Base-by-base conservation (phyloP, 1,140 invertebrate species). In the Magallana angulata region DNA sequence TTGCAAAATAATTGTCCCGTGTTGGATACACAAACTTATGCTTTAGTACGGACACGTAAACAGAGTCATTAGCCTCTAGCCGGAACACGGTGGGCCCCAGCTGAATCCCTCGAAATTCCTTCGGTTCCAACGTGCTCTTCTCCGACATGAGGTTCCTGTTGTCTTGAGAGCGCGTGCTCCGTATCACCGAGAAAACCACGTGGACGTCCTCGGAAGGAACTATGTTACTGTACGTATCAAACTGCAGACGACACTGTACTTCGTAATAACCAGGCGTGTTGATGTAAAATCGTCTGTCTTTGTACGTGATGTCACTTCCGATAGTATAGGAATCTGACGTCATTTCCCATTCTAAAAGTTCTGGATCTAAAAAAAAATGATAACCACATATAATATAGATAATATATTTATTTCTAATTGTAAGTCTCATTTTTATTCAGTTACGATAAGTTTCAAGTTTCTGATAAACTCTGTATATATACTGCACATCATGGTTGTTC, bases 291-390 rank as follows among this genome's bases (percentile, higher is more conserved):
- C 68, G n/a, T 71, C 68, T 71, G 24, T 71, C 36, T 36, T 36
- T 71, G 68, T 71, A 71, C 9, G n/a, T 71, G n/a, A 71, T 71
- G 24, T 71, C 68, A 71, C 6, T 71, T 30, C 68, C 68, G 68
- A 24, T 71, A 30, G 12, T 71, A 24, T 71, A 71, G 7, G 68
- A 71, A 30, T 18, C n/a, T 12, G 68, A 30, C 7, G 36, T 7
- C n/a, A 8, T 36, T 30, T 71, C 24, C 68, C 68, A 71, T 71
- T 24, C 12, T 24, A 71, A 30, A 30, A 24, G n/a, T 11, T 71
- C 68, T 71, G 68, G 68, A 18, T 71, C 18, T 71, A 24, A 71
- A 71, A 71, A n/a, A 24, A 18, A 71, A 48, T 48, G 36, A 48
- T 0, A 5, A 48, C 0, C 36, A 48, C 36, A 48, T 48, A 48